Evolutionary conservation across 2,888 invertebrate genomes (phyloP).

Genomic region (Julus scanicus): DNA sequence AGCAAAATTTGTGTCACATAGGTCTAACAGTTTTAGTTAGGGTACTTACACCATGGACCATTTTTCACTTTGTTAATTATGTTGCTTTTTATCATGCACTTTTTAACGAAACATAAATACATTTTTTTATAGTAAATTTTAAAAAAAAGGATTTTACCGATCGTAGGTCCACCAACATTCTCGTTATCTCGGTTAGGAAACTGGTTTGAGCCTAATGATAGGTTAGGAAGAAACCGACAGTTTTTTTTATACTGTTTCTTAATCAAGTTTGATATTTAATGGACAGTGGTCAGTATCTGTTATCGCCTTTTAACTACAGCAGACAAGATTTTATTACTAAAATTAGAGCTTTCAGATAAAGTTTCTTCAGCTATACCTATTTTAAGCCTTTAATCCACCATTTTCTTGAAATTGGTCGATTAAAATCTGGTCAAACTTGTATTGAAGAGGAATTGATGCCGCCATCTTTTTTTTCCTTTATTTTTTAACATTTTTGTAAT

Average conservation of each 20-base stretch:
- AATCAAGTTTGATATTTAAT: not conserved
- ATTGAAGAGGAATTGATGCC: not conserved
- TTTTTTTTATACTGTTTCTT: not conserved
- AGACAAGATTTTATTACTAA: not conserved
- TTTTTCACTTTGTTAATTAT: not conserved
- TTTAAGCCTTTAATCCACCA: not conserved
- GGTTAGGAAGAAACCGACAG: not conserved
- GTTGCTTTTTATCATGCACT: too few relatives aligned
- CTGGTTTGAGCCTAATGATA: not conserved
- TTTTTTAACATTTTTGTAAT: not conserved
- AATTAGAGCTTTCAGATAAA: not conserved
- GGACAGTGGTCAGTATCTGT: not conserved
- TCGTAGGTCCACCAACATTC: not conserved
- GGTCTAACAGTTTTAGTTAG: not conserved
- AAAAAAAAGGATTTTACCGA: not conserved
- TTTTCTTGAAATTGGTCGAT: not conserved
- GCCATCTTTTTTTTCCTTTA: slow-evolving; percentile 50
- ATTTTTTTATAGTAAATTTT: not conserved
- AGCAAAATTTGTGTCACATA: too few relatives aligned
- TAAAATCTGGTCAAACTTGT: not conserved
- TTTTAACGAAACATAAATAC: not conserved
- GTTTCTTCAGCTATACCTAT: not conserved
- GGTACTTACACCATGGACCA: not conserved
- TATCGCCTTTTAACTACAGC: not conserved
- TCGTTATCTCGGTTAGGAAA: not conserved